Percentiles rank a stretch among this genome's conserved stretches.
Conservation (phyloP, 2,113 vertebrate species). For the Fulica atra region DNA sequence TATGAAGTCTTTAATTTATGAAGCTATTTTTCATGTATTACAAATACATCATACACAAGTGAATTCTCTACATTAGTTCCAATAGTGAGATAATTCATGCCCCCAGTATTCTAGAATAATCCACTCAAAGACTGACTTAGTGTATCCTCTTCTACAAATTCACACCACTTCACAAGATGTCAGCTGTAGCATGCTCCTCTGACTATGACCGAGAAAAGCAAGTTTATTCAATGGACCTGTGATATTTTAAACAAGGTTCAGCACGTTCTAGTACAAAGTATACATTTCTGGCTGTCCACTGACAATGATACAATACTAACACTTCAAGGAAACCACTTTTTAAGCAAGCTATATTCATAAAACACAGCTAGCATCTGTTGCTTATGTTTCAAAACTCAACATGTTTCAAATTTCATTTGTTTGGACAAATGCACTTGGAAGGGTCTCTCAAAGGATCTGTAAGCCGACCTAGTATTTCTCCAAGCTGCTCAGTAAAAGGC, state of each 20-base stretch:
- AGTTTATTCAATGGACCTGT: not conserved
- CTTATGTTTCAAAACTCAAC: not conserved
- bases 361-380: not conserved
- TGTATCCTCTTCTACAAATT: not conserved
- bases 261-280: not conserved
- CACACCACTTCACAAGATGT: not conserved
- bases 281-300: not conserved
- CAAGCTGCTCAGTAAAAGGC: not conserved
- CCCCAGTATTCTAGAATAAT: not conserved
- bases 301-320: not conserved
- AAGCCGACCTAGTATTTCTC: not conserved
- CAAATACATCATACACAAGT: constrained; percentile 18
- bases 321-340: not conserved
- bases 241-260: not conserved
- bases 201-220: not conserved
- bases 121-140: not conserved
- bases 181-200: not conserved
- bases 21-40: constrained; percentile 52
- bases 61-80: not conserved
- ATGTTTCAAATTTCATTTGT: not conserved
- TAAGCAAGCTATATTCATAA: not conserved
- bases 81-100: not conserved
- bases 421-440: not conserved
- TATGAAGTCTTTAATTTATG: constrained; percentile 54
- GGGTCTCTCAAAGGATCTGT: not conserved